phyloP scores from a whole-genome alignment of 2,888 invertebrate species.

The Teleogryllus oceanicus region DNA sequence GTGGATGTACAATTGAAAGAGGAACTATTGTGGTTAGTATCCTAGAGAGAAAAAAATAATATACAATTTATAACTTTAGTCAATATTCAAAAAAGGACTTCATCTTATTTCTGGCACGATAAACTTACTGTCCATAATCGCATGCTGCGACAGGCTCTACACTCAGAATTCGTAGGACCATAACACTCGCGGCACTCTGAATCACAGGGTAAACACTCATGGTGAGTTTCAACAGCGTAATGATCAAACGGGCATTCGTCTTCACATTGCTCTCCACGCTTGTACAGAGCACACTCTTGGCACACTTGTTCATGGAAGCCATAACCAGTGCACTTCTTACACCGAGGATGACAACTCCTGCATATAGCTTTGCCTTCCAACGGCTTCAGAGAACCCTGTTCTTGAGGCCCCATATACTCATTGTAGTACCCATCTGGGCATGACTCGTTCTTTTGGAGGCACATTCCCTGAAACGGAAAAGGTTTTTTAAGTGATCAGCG shows the following conservation, averaged over 20 bases:
- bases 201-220: constrained; percentile 60
- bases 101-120: neutral
- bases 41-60: neutral
- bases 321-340: constrained; percentile 82
- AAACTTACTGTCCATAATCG: constrained; percentile 60
- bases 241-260: constrained; percentile 82
- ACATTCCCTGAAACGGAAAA: constrained; percentile 54
- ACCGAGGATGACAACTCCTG: constrained; percentile 83
- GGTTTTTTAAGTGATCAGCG: too few species aligned
- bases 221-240: constrained; percentile 69
- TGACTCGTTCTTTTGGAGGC: constrained; percentile 73
- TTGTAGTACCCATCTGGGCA: constrained; percentile 82
- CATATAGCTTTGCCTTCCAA: constrained; percentile 84
- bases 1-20: constrained; percentile 78
- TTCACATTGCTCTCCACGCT: constrained; percentile 84
- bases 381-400: constrained; percentile 66
- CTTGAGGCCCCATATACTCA: constrained; percentile 71
- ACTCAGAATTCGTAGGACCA: constrained; percentile 73
- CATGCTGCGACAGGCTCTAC: constrained; percentile 71
- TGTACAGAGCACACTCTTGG: constrained; percentile 80
- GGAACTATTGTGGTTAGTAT: neutral
- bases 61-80: too few species aligned
- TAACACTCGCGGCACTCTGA: constrained; percentile 80
- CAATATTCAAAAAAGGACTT: too few species aligned
- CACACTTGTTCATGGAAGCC: constrained; percentile 85